A percentile compares a stretch with the other conserved stretches of the same genome.
Conservation (phyloP, 1,140 invertebrate genomes). For the Panagrolaimus sp. region DNA sequence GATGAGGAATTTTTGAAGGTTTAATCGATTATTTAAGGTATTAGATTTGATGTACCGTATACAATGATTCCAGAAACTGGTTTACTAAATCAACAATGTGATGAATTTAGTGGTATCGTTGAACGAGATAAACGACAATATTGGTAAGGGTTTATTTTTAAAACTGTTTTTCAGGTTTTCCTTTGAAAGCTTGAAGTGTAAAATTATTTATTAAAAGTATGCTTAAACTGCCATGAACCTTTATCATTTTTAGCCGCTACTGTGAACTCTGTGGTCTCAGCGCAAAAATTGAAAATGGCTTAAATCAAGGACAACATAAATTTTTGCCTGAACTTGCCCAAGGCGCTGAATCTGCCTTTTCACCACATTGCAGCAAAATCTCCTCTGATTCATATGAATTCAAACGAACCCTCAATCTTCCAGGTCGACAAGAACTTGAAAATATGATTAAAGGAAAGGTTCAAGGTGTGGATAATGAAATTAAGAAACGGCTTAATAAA, state of each 20-base stretch:
- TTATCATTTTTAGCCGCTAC: conserved; percentile 45
- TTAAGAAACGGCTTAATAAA: conserved; percentile 55
- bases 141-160: conserved; percentile 34
- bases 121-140: conserved; percentile 56
- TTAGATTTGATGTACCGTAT: conserved; percentile 56
- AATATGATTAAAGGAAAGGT: conserved; percentile 52
- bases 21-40: conserved; percentile 30
- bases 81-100: conserved; percentile 53
- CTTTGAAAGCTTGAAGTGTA: too few relatives aligned
- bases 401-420: conserved; percentile 52
- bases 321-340: conserved; percentile 46
- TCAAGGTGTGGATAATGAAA: conserved; percentile 55
- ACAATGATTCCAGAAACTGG: conserved; percentile 57
- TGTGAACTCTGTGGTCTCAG: conserved; percentile 51
- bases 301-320: conserved; percentile 46
- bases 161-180: too few relatives aligned
- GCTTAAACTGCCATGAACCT: background rate
- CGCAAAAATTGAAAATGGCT: conserved; percentile 48
- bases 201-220: too few relatives aligned
- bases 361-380: conserved; percentile 49
- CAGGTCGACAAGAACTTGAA: conserved; percentile 48
- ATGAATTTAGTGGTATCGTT: conserved; percentile 53
- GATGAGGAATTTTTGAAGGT: too few relatives aligned
- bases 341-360: conserved; percentile 43
- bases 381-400: conserved; percentile 50